Percentiles rank a stretch among this genome's conserved stretches.
Conservation (phyloP, 35 echinoderm and acorn worm genomes). For the Apostichopus californicus region DNA sequence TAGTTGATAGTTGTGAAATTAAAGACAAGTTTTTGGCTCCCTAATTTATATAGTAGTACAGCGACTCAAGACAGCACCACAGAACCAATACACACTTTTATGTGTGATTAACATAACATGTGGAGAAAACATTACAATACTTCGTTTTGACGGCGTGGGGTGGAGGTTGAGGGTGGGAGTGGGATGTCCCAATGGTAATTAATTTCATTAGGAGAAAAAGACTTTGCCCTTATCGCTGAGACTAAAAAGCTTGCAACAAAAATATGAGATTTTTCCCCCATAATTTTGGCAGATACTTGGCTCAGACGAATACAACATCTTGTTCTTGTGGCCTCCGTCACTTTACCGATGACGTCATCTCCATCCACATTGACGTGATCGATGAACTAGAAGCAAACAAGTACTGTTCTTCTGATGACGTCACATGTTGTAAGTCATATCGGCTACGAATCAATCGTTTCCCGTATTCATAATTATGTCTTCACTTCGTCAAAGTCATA, state of each 20-base stretch:
- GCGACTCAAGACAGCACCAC: too few relatives aligned
- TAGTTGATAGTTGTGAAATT: too few relatives aligned
- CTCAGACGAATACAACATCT: not conserved
- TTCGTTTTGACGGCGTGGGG: too few relatives aligned
- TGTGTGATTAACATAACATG: too few relatives aligned
- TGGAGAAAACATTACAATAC: too few relatives aligned
- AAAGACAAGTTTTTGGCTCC: too few relatives aligned
- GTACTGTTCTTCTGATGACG: not conserved
- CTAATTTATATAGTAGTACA: too few relatives aligned
- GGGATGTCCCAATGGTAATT: not conserved
- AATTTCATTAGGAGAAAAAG: not conserved
- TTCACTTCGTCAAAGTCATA: too few relatives aligned
- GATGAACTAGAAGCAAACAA: constrained; percentile 1
- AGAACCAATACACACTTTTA: too few relatives aligned
- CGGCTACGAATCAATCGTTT: not conserved
- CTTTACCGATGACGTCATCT: constrained; percentile 14
- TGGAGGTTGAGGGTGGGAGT: not conserved
- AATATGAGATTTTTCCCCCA: not conserved
- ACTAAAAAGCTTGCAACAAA: too few relatives aligned
- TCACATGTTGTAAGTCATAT: constrained; percentile 12
- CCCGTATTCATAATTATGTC: too few relatives aligned
- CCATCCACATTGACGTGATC: not conserved
- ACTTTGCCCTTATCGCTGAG: too few relatives aligned
- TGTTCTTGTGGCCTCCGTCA: constrained; percentile 13
- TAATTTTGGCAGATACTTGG: constrained; percentile 4